Evolutionary conservation across 2,113 vertebrate species (phyloP), one percentile per base, ranked within the genome.

Genomic region (Elaphurus davidianus): DNA sequence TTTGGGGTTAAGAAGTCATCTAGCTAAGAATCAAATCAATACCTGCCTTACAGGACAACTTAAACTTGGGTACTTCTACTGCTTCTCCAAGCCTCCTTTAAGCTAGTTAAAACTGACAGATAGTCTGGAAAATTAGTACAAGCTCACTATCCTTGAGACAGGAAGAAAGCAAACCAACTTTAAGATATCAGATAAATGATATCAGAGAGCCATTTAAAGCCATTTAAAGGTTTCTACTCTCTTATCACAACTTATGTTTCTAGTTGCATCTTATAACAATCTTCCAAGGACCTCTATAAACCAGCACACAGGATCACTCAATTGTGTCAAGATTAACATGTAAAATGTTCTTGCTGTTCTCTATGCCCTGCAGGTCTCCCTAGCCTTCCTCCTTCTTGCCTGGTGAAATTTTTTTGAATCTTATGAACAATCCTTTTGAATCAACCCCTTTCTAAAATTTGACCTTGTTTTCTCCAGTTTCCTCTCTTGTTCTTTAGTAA

Each of bases 11-110:
- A 60, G 84, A 87, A 95, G 87, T 95, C 43, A 92, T 15, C 36
- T 81, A 67, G 40, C 90, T 94, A 90, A 96, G 74, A 95, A 96
- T 60, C 40, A 88, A 97, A 97, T 98, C 92, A 96, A 97, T 97
- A 97, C 19, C 40, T 92, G 28, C 40, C 82, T 97, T 95, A 84
- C n/a, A 94, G 95, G 86, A 83, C 52, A 95, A 74, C 95, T 95
- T 97, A 95, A 95, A 74, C 40, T 92, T 96, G 79, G 97, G 59
- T 94, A 88, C 36, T 85, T 7, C 19, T 96, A 96, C 97, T 96
- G 28, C 74, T 84, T 87, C 27, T 74, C n/a, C 47, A 96, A 95
- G 59, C 23, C 54, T 84, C 59, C 50, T 93, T 62, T 92, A 96
- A 97, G 92, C 85, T 90, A 91, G 79, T 97, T 96, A 95, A 86